Percentiles rank a stretch among this genome's conserved stretches.
phyloP scores from a whole-genome alignment of 2,113 vertebrate genomes.

The Clarias magur region DNA sequence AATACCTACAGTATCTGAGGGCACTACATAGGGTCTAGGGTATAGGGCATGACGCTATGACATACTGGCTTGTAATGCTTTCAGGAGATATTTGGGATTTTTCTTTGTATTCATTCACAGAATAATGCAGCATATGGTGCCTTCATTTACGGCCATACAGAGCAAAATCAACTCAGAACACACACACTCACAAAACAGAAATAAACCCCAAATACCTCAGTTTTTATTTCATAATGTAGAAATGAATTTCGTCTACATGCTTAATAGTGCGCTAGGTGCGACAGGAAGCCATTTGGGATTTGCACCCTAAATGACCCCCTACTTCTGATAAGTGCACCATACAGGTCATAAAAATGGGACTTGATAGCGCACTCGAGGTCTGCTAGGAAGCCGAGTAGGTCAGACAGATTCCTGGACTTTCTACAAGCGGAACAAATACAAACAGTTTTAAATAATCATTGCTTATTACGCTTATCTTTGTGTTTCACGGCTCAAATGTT shows the following conservation, averaged over 20 bases:
- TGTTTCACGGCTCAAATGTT: background rate
- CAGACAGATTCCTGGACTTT: background rate
- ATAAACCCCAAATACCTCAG: background rate
- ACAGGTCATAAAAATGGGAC: background rate
- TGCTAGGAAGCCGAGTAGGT: background rate
- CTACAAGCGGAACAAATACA: conserved; percentile 7
- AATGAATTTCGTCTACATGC: background rate
- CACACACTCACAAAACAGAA: background rate
- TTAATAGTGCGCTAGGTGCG: background rate
- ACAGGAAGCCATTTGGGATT: background rate
- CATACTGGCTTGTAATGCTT: background rate
- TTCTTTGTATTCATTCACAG: background rate
- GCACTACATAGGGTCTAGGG: conserved; percentile 3
- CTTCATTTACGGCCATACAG: conserved; percentile 15
- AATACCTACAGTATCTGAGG: background rate
- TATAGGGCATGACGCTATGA: background rate
- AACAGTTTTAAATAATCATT: background rate
- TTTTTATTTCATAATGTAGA: background rate
- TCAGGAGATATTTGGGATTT: background rate
- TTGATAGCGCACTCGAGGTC: conserved; percentile 2
- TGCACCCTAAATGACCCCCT: background rate
- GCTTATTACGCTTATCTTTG: conserved; percentile 2
- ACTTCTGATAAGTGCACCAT: background rate
- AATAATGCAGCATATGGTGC: conserved; percentile 22
- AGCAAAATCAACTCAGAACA: conserved; percentile 10